phyloP scores from a whole-genome alignment of 2,113 vertebrate genomes.

The Gopherus evgoodei region DNA sequence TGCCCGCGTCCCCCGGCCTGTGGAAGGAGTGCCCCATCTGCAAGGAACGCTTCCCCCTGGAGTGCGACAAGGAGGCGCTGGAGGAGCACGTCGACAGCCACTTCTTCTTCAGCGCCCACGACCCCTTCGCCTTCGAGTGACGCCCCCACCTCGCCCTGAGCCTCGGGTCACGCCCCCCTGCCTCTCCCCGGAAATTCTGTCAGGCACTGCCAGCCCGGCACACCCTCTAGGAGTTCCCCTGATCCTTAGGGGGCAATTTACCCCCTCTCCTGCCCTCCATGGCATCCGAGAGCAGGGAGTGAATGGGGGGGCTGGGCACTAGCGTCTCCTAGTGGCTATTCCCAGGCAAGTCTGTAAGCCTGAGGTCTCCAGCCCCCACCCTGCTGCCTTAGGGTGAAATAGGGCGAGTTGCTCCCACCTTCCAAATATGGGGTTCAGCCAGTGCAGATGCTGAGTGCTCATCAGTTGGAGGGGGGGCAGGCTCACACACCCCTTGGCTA shows the following conservation, averaged over 20 bases:
- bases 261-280: no score
- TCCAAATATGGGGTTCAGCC: neutral
- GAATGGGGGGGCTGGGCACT: no score
- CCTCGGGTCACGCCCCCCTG: no score
- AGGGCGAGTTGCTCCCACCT: neutral
- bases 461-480: neutral
- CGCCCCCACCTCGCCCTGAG: neutral
- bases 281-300: neutral
- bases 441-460: neutral
- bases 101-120: constrained; percentile 75
- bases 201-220: neutral
- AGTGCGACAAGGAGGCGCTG: constrained; percentile 64
- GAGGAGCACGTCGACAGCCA: constrained; percentile 74
- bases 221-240: no score
- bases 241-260: neutral
- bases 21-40: constrained; percentile 77
- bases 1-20: neutral
- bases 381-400: neutral
- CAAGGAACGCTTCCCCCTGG: constrained; percentile 69
- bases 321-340: neutral
- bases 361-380: neutral
- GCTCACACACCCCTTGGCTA: no score
- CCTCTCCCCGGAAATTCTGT: neutral
- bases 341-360: neutral
- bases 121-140: constrained; percentile 75